These are phyloP conservation scores for Eucriotettix oculatus DNA, from an alignment of 2,888 invertebrate species.

Conservation along the genomic window DNA sequence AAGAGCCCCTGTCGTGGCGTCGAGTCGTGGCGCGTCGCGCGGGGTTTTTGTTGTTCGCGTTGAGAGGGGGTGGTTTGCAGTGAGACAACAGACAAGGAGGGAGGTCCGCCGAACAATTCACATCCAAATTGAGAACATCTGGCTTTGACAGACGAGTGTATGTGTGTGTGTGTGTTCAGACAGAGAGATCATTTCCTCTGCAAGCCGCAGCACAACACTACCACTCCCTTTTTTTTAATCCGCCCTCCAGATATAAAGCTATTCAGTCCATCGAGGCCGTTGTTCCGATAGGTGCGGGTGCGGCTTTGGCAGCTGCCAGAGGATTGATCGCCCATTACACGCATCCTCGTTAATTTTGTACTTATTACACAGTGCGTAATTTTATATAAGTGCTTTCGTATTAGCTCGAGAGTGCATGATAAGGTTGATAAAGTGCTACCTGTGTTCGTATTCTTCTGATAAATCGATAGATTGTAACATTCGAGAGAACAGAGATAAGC, in stretches of 20 bases:
- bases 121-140: slow-evolving; percentile 16
- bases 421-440: too few relatives aligned
- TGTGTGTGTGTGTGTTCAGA: not conserved
- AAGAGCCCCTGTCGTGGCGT: not conserved
- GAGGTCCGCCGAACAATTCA: slow-evolving; percentile 11
- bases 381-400: too few relatives aligned
- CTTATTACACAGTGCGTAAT: too few relatives aligned
- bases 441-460: too few relatives aligned
- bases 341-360: too few relatives aligned
- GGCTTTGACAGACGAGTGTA: slow-evolving; percentile 12
- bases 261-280: not conserved
- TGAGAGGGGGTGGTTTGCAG: slow-evolving; percentile 1
- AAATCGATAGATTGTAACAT: too few relatives aligned
- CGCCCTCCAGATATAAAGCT: not conserved
- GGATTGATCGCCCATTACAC: too few relatives aligned
- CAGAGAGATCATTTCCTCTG: not conserved
- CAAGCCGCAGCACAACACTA: not conserved
- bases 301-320: not conserved
- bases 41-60: not conserved
- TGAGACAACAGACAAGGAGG: slow-evolving; percentile 3
- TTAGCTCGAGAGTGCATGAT: too few relatives aligned
- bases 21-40: not conserved
- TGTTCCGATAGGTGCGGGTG: not conserved
- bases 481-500: too few relatives aligned
- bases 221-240: not conserved